phyloP scores from a whole-genome alignment of 2,888 invertebrate species.

The Folsomia candida region DNA sequence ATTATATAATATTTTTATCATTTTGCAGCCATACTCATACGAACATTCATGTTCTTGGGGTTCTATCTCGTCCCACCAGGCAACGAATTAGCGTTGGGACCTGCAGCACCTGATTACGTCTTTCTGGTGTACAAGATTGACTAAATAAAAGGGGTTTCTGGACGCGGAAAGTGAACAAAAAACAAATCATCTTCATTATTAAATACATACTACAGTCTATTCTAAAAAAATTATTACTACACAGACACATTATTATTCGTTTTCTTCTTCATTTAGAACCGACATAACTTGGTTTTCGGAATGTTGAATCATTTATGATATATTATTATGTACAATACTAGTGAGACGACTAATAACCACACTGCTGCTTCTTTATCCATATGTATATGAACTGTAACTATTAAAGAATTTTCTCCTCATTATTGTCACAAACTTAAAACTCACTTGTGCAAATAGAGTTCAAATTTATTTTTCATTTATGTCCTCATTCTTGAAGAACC shows the following conservation, averaged over 20 bases:
- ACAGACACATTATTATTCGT: neutral
- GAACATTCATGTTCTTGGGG: conserved; percentile 96
- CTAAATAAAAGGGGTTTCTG: conserved; percentile 50
- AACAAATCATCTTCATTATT: conserved; percentile 8
- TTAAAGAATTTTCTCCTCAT: no score
- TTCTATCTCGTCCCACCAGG: conserved; percentile 83
- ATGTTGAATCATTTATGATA: neutral
- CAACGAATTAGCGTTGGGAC: conserved; percentile 69
- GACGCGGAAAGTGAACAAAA: conserved; percentile 8
- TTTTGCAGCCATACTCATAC: conserved; percentile 78
- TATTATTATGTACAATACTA: no score
- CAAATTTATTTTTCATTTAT: no score
- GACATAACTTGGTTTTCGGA: neutral
- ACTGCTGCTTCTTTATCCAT: no score
- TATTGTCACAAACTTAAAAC: no score
- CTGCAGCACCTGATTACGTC: conserved; percentile 65
- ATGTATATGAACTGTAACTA: no score
- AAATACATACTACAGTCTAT: neutral
- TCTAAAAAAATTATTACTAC: conserved; percentile 1
- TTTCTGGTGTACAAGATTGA: conserved; percentile 63
- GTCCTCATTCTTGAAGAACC: no score
- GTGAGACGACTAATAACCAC: no score
- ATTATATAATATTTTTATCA: no score
- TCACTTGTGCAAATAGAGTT: no score
- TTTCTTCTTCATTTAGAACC: neutral